Evolutionary conservation across 2,888 invertebrate genomes (phyloP).

Genomic region (Drosophila falleni): DNA sequence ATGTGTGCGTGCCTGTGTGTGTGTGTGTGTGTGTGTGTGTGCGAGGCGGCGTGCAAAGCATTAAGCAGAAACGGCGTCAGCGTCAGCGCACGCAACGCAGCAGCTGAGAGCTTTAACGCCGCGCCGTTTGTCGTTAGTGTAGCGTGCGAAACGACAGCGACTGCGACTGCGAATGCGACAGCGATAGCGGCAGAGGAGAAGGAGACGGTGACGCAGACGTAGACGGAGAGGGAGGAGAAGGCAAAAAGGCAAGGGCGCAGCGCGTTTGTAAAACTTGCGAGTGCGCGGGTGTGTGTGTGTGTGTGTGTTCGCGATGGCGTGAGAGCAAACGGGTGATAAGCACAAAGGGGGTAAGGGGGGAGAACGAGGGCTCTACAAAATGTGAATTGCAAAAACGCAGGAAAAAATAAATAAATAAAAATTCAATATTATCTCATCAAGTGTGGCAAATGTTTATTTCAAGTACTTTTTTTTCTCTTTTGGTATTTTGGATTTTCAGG

Average conservation of each 20-base stretch:
- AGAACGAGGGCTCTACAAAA: slow-evolving; percentile 22
- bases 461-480: slow-evolving; percentile 31
- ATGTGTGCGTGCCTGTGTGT: slow-evolving; percentile 22
- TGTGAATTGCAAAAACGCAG: slow-evolving; percentile 74
- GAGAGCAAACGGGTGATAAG: slow-evolving; percentile 21
- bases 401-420: slow-evolving; percentile 65
- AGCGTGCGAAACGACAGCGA: slow-evolving; percentile 56
- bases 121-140: slow-evolving; percentile 62
- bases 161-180: slow-evolving; percentile 14
- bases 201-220: slow-evolving; percentile 2
- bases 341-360: background rate
- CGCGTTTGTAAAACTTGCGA: slow-evolving; percentile 47
- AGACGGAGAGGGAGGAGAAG: slow-evolving; percentile 9
- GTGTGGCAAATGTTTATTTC: slow-evolving; percentile 56
- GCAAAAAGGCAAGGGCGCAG: slow-evolving; percentile 53
- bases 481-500: slow-evolving; percentile 24
- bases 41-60: slow-evolving; percentile 60
- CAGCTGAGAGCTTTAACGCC: slow-evolving; percentile 58
- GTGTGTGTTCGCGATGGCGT: slow-evolving; percentile 6
- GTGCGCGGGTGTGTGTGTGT: slow-evolving; percentile 42
- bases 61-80: slow-evolving; percentile 56
- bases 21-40: slow-evolving; percentile 36
- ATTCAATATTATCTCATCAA: slow-evolving; percentile 76
- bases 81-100: slow-evolving; percentile 65
- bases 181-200: slow-evolving; percentile 12